phyloP scores from a whole-genome alignment of 2,888 invertebrate genomes.

The Pollenia griseotomentosa region DNA sequence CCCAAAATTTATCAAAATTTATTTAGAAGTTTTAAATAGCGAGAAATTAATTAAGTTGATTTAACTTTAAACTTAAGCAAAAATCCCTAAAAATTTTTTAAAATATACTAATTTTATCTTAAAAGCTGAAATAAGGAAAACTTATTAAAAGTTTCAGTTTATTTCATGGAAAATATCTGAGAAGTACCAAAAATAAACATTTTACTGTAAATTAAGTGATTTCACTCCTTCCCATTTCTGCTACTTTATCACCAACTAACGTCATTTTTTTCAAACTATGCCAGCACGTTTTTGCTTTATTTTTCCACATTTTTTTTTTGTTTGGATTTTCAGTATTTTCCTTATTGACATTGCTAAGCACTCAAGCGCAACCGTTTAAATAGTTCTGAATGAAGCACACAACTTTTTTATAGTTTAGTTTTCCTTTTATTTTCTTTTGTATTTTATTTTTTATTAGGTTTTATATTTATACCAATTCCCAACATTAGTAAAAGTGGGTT shows the following conservation, averaged over 20 bases:
- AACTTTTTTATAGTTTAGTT: slow-evolving; percentile 23
- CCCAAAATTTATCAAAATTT: not conserved
- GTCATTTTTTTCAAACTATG: slow-evolving; percentile 34
- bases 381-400: slow-evolving; percentile 41
- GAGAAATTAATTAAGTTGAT: no score
- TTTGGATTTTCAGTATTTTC: slow-evolving; percentile 4
- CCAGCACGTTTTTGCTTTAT: slow-evolving; percentile 60
- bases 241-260: not conserved
- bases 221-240: slow-evolving; percentile 24
- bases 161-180: no score
- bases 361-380: slow-evolving; percentile 66
- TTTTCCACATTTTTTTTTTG: not conserved
- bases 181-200: no score
- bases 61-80: no score
- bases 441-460: slow-evolving; percentile 3
- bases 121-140: no score
- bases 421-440: slow-evolving; percentile 39
- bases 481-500: slow-evolving; percentile 56
- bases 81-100: no score
- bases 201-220: not conserved
- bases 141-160: no score
- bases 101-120: no score
- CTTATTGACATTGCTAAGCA: slow-evolving; percentile 65
- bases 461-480: slow-evolving; percentile 43
- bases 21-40: no score